These are phyloP conservation scores for Rhynchonycteris naso DNA, from an alignment of 2,797 vertebrate species.

Conservation along the genomic window DNA sequence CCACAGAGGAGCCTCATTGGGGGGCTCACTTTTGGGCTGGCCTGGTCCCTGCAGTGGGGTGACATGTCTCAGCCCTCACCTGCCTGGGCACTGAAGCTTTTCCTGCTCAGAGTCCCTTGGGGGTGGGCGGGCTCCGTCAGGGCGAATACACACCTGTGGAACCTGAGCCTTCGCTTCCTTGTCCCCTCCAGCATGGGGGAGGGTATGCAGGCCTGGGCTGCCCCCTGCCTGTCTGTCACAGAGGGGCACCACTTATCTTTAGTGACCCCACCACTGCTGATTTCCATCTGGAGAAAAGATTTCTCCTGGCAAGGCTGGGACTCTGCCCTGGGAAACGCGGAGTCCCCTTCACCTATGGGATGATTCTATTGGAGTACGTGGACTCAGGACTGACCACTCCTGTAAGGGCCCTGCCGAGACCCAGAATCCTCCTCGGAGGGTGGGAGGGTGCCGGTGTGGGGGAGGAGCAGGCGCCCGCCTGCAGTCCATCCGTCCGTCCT, in stretches of 20 bases:
- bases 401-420: fast-evolving
- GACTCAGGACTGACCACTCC: fast-evolving
- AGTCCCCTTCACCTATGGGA: fast-evolving
- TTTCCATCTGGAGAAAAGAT: not conserved
- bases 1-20: fast-evolving
- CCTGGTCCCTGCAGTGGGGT: not conserved
- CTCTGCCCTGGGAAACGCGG: fast-evolving
- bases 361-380: fast-evolving
- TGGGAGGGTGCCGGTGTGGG: not conserved
- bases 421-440: no score
- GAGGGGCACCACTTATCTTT: slow-evolving; percentile 74
- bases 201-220: not conserved
- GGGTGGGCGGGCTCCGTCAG: not conserved
- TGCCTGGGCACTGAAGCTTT: fast-evolving
- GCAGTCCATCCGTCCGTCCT: fast-evolving
- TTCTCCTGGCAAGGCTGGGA: not conserved
- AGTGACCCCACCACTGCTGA: not conserved
- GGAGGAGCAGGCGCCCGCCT: no score
- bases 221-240: slow-evolving; percentile 41
- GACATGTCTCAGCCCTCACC: fast-evolving
- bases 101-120: fast-evolving
- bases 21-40: fast-evolving
- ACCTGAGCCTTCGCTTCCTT: not conserved
- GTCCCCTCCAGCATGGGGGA: fast-evolving
- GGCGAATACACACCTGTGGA: fast-evolving